Conservation (phyloP, 2,888 invertebrate genomes). For the Cephus runcator region DNA sequence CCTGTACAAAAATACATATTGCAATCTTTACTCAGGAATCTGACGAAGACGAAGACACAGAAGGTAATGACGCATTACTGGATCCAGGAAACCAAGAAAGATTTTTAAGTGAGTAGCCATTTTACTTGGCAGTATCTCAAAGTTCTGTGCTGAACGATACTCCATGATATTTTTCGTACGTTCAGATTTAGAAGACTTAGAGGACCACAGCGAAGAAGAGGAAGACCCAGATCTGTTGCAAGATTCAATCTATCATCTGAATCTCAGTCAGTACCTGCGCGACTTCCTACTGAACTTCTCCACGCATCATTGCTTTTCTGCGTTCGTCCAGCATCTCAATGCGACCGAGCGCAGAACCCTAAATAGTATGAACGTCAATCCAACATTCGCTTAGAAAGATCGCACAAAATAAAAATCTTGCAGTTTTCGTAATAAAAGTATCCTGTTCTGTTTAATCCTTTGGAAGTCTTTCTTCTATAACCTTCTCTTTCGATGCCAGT, state of each 20-base stretch:
- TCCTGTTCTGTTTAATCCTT: background rate
- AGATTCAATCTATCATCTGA: constrained; percentile 73
- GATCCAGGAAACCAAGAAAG: constrained; percentile 50
- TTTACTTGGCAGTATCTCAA: background rate
- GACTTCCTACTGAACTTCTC: constrained; percentile 74
- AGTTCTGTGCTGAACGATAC: background rate
- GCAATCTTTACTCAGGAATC: constrained; percentile 41
- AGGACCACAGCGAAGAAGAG: constrained; percentile 58
- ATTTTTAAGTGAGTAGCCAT: constrained; percentile 40
- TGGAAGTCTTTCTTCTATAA: background rate
- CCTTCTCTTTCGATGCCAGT: background rate
- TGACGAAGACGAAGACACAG: constrained; percentile 63
- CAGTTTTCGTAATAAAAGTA: constrained; percentile 9
- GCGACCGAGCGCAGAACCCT: constrained; percentile 69
- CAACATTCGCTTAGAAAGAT: constrained; percentile 24
- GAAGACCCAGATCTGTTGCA: constrained; percentile 71
- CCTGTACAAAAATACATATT: constrained; percentile 3
- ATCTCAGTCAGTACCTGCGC: constrained; percentile 73
- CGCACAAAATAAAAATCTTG: background rate
- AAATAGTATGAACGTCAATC: constrained; percentile 50
- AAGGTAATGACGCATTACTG: constrained; percentile 48
- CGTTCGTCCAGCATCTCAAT: constrained; percentile 72
- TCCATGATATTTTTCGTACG: constrained; percentile 1
- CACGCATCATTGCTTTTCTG: constrained; percentile 72
- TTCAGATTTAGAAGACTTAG: constrained; percentile 33